Evolutionary conservation across 2,888 invertebrate species (phyloP).

Genomic region (Selenia dentaria): DNA sequence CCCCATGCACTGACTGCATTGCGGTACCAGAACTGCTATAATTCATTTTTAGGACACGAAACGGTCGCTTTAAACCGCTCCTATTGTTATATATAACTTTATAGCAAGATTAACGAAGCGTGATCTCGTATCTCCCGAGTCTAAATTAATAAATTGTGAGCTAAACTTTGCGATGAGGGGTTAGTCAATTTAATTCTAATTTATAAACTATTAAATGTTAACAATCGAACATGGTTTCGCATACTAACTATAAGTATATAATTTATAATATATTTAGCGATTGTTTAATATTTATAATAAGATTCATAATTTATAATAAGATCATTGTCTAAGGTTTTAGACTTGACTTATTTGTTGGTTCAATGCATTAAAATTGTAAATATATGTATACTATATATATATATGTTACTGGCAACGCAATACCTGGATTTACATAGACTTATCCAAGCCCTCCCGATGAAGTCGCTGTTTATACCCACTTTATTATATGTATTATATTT

Average conservation of each 20-base stretch:
- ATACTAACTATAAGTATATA: constrained; percentile 10
- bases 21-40: constrained; percentile 77
- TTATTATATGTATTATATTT: no score
- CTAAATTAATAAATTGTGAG: constrained; percentile 37
- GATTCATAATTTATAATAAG: no score
- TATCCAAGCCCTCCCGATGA: no score
- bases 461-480: no score
- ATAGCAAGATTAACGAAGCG: constrained; percentile 67
- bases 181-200: constrained; percentile 28
- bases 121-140: constrained; percentile 45
- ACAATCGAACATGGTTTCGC: constrained; percentile 16
- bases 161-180: constrained; percentile 28
- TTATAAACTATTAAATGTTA: constrained; percentile 23
- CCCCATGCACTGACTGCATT: constrained; percentile 82
- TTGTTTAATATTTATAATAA: constrained; percentile 8
- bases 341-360: no score
- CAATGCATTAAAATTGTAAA: no score
- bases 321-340: no score
- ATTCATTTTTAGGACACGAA: constrained; percentile 77
- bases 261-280: no score
- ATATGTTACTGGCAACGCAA: no score
- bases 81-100: constrained; percentile 70
- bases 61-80: constrained; percentile 63
- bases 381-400: no score
- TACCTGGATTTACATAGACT: no score